Base-by-base conservation (phyloP, 2,888 invertebrate species). In the Caenorhabditis sulstoni region DNA sequence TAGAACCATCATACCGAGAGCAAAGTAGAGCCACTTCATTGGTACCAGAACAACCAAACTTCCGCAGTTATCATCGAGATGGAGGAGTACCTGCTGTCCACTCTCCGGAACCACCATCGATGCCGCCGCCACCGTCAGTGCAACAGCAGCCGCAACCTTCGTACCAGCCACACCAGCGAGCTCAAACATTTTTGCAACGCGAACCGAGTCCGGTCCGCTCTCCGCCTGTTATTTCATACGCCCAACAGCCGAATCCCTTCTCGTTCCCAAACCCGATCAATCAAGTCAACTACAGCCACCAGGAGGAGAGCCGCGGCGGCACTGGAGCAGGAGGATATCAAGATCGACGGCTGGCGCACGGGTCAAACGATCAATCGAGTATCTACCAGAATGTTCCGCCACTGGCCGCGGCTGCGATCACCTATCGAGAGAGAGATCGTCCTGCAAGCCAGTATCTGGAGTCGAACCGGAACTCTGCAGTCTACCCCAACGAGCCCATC, bases 311-410 rank as follows among this genome's bases (percentile, higher is more conserved):
- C 29, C 29, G 29, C 29, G 29, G 29, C 50, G 18, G 16, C 18
- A 7, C 47, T 8, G 49, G 44, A 74, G 57, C 14, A 41, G 35
- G 35, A 37, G 57, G 64, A 29, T 64, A 64, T 18, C 62, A 64
- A 47, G 47, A 71, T 14, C 29, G 41, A 41, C 71, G 62, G 29
- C 55, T 49, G 37, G 45, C 61, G 22, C 61, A 55, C 20, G 62
- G 49, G 55, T 49, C 71, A 57, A 64, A 39, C 35, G 71, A 71
- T 35, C 53, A 55, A 49, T 20, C 71, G 37, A 64, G 22, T 41
- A 49, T 65, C 45, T 73, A 79, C 39, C 79, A 79, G 37, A 79
- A 79, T 44, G 65, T 79, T 62, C 79, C 79, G 41, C 35, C 55
- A 8, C 18, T 22, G 22, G 23, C 67, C 4, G 23, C 50, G 0